Conservation (phyloP, 2,888 invertebrate species). For the Drepanosiphum platanoidis region DNA sequence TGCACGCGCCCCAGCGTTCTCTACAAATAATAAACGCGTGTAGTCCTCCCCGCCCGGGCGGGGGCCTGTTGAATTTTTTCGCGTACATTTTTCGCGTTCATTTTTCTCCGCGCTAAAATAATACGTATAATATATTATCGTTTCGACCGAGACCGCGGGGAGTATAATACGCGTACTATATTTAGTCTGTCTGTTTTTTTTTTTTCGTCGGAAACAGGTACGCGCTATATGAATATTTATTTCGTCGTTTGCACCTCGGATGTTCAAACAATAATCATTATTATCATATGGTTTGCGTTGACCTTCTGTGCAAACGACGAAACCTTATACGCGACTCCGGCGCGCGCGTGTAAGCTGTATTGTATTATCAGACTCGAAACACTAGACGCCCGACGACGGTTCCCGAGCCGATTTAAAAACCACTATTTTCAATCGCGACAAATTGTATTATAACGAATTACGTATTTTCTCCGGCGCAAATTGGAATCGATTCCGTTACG, state of each 20-base stretch:
- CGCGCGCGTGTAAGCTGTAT: neutral
- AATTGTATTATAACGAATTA: neutral
- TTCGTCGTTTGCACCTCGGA: neutral
- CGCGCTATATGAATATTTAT: slow-evolving; percentile 24
- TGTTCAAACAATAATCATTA: slow-evolving; percentile 13
- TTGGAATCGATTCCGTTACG: neutral
- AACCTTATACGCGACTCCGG: slow-evolving; percentile 19
- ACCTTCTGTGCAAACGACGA: slow-evolving; percentile 41
- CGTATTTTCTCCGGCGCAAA: neutral
- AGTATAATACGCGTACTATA: too few species aligned
- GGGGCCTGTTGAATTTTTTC: neutral
- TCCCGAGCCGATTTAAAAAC: slow-evolving; percentile 3
- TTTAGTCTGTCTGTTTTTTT: too few species aligned
- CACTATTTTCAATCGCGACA: neutral
- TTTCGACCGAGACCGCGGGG: neutral
- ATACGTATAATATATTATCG: neutral
- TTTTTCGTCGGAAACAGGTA: neutral
- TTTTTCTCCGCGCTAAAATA: neutral
- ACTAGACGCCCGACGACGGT: neutral
- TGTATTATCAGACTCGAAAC: neutral
- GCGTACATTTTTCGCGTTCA: neutral
- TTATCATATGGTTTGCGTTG: slow-evolving; percentile 24
- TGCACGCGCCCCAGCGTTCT: too few species aligned
- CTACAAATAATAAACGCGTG: neutral
- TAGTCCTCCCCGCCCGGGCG: neutral